Conservation (phyloP, 2,888 invertebrate genomes). For the Ochropleura plecta region DNA sequence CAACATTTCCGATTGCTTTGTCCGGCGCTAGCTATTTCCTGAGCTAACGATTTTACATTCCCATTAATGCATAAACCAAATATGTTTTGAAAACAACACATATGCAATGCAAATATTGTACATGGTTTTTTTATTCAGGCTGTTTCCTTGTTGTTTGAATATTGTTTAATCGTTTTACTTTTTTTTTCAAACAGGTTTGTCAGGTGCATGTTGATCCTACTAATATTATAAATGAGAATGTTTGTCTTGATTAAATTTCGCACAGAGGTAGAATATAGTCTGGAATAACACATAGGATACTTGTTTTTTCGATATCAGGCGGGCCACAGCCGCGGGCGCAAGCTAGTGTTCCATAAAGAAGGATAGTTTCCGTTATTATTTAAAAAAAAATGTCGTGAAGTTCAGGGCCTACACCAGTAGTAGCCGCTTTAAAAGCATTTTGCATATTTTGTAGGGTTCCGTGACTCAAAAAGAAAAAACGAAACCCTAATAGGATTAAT, state of each 20-base stretch:
- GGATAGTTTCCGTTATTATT: background rate
- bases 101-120: slow-evolving; percentile 6
- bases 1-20: slow-evolving; percentile 55
- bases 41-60: slow-evolving; percentile 7
- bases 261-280: too few species aligned
- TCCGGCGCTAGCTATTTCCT: slow-evolving; percentile 49
- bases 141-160: background rate
- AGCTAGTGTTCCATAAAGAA: too few species aligned
- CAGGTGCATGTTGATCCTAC: background rate
- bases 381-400: background rate
- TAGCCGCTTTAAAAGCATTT: background rate
- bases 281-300: too few species aligned
- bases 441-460: too few species aligned
- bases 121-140: background rate
- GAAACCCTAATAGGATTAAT: too few species aligned
- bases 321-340: too few species aligned
- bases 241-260: too few species aligned
- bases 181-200: background rate
- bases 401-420: background rate
- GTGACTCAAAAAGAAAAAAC: too few species aligned
- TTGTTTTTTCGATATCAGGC: too few species aligned
- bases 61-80: slow-evolving; percentile 24
- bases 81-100: slow-evolving; percentile 15
- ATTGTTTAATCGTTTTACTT: background rate
- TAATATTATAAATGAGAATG: too few species aligned